Percentiles rank a stretch among this genome's conserved stretches.
phyloP scores from a whole-genome alignment of 2,888 invertebrate genomes.

The Napeogenes sylphis region DNA sequence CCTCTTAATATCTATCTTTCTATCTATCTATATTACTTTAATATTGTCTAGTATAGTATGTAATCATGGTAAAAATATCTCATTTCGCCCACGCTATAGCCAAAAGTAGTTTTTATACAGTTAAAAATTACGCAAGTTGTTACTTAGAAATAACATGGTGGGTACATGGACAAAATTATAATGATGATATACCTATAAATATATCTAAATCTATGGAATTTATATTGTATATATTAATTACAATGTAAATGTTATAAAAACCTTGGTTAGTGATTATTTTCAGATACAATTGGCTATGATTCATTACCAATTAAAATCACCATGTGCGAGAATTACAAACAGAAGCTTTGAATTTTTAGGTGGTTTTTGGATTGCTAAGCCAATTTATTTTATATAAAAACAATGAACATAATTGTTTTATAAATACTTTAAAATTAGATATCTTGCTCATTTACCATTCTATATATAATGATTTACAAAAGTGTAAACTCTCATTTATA shows the following conservation, averaged over 20 bases:
- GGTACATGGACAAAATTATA: background rate
- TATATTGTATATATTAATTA: background rate
- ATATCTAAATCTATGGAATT: background rate
- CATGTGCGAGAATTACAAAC: conserved; percentile 1
- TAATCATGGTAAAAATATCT: conserved; percentile 22
- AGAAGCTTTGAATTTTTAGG: no score
- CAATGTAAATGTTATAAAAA: background rate
- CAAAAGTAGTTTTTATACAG: conserved; percentile 20
- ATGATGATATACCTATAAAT: background rate
- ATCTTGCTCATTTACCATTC: no score
- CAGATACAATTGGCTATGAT: background rate
- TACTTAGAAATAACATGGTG: background rate
- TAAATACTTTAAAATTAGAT: no score
- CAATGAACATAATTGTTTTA: no score
- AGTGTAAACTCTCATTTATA: no score
- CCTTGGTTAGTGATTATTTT: background rate
- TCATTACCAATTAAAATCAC: background rate
- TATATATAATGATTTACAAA: no score
- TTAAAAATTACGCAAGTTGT: conserved; percentile 3
- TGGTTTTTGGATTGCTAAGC: no score
- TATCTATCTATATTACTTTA: background rate
- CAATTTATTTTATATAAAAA: no score
- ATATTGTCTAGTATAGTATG: background rate
- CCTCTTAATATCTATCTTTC: background rate
- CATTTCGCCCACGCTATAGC: conserved; percentile 29